phyloP scores from a whole-genome alignment of 2,113 vertebrate genomes.

The Macrotis lagotis region DNA sequence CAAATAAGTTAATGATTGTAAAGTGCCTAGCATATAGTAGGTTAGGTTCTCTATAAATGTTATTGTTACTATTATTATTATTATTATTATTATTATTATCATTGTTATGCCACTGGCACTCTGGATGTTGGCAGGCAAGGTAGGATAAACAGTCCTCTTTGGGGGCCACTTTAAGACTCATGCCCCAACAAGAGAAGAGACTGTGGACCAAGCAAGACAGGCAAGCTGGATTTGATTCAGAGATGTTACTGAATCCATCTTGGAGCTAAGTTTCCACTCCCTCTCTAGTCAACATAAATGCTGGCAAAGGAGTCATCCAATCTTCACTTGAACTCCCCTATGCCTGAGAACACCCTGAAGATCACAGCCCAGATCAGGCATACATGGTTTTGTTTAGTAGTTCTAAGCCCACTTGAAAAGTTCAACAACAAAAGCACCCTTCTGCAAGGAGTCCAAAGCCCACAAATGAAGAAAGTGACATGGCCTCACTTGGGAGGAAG shows the following conservation, averaged over 20 bases:
- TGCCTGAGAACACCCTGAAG: neutral
- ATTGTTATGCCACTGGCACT: neutral
- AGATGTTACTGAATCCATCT: neutral
- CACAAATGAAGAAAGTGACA: neutral
- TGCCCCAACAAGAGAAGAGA: neutral
- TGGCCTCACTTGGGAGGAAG: neutral
- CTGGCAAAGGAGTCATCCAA: neutral
- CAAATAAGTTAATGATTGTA: neutral
- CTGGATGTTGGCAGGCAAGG: neutral
- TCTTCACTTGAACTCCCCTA: neutral
- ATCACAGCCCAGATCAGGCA: neutral
- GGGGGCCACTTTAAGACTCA: neutral
- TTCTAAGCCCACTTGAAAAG: neutral
- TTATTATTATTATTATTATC: too few relatives aligned
- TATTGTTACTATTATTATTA: too few relatives aligned
- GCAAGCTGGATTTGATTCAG: neutral
- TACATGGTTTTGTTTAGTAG: neutral
- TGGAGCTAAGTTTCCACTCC: neutral
- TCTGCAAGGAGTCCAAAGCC: neutral
- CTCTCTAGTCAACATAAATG: neutral
- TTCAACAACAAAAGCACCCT: neutral
- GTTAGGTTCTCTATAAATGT: neutral
- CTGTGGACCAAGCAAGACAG: neutral
- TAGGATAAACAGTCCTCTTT: neutral
- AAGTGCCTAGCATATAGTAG: neutral